Evolutionary conservation across 2,113 vertebrate species (phyloP).

Genomic region (Aegotheles bennettii): DNA sequence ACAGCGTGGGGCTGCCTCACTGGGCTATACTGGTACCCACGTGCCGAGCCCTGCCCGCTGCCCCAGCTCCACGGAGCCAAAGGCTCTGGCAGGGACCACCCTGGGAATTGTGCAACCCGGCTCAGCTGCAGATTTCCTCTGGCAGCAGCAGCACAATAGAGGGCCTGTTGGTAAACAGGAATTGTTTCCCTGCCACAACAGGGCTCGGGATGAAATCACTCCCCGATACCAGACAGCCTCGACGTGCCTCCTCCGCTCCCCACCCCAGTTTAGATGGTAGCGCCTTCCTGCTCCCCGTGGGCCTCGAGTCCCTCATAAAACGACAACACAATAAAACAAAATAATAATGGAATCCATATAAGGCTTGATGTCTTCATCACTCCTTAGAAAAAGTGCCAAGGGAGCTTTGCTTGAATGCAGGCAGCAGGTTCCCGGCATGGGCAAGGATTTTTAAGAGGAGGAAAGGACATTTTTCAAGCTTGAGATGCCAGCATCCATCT

Average conservation of each 20-base stretch:
- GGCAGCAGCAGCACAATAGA: not conserved
- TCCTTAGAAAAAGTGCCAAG: not conserved
- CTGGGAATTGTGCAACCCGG: not conserved
- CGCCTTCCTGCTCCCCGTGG: not conserved
- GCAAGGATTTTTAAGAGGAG: not conserved
- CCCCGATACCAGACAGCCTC: not conserved
- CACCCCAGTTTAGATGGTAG: not conserved
- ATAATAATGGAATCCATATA: constrained; percentile 8
- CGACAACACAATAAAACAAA: constrained; percentile 6
- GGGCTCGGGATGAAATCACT: not conserved
- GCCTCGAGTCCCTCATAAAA: not conserved
- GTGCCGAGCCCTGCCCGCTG: not conserved
- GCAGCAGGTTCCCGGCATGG: not conserved
- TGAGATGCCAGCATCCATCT: not conserved
- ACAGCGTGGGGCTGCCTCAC: not conserved
- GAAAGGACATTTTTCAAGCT: not conserved
- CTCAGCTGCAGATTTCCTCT: not conserved
- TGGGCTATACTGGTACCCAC: fast-evolving
- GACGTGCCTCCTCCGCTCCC: not conserved
- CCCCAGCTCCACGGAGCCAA: not conserved
- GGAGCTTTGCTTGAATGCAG: not conserved
- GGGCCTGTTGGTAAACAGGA: not conserved
- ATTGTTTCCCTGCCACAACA: not conserved
- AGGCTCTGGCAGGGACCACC: not conserved
- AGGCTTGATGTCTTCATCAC: constrained; percentile 3